Evolutionary conservation across 2,888 invertebrate species (phyloP), one percentile per base, ranked within the genome.

Genomic region (Melanophora roralis): DNA sequence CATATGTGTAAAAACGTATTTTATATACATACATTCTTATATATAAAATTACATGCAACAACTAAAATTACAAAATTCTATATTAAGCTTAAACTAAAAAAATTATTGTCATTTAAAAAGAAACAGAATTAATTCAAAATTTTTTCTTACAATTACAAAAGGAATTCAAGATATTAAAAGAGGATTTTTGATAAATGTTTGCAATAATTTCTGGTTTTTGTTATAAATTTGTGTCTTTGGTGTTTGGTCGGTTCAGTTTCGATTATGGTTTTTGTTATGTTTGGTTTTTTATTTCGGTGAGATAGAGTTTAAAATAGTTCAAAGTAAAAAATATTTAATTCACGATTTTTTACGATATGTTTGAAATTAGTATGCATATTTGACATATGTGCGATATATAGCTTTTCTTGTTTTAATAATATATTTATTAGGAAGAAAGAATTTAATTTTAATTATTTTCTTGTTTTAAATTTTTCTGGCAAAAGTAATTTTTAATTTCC

Each of bases 221-320:
- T 27, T 14, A 32, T 0, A 21, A 60, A 4, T 27, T 51, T 51
- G 6, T 23, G 16, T 59, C 45, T 11, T 21, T 64, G 27, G n/a
- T n/a, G n/a, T n/a, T 74, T 74, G 74, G 74, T 74, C 74, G 74
- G 57, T 57, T 74, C 59, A 60, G 67, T 74, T 74, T 59, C 34
- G 23, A 51, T 74, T 55, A 12, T 55, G 16, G 6, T 12, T 40
- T 40, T 9, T 59, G 27, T 40, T 21, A 73, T 21, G 57, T 74
- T 59, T 67, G 47, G n/a, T 3, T 32, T 36, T 72, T 38, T 57
- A 40, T 47, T 67, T 74, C 67, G 74, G 67, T 67, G 74, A 74
- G 74, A 74, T 74, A 74, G 49, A 67, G 57, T 74, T 34, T 27
- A 49, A 38, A 49, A 49, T 74, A 71, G 49, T 60, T 51, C 19